A percentile compares a stretch with the other conserved stretches of the same genome.
phyloP scores from a whole-genome alignment of 2,888 invertebrate species.

The Synergus gifuensis region DNA sequence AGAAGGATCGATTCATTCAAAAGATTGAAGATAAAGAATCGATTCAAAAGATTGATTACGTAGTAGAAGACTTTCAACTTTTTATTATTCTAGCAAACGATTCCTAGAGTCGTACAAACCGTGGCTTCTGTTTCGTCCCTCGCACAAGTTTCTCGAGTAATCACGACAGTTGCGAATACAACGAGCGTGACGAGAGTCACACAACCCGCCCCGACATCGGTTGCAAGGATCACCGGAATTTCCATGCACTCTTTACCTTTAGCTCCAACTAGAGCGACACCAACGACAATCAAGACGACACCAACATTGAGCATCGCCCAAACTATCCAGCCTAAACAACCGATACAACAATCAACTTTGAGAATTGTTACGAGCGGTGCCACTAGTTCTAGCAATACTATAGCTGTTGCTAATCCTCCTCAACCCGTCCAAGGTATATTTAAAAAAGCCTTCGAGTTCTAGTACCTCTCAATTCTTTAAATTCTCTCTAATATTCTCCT shows the following conservation, averaged over 20 bases:
- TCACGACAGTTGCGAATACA: constrained; percentile 71
- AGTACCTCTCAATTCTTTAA: constrained; percentile 72
- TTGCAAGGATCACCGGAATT: constrained; percentile 74
- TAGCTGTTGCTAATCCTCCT: constrained; percentile 51
- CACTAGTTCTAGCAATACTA: constrained; percentile 60
- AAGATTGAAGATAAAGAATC: not conserved
- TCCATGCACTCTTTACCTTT: constrained; percentile 72
- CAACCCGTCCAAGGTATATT: constrained; percentile 70
- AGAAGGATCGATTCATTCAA: too few relatives aligned
- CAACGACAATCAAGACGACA: constrained; percentile 68
- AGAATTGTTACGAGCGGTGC: constrained; percentile 53
- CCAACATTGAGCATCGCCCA: constrained; percentile 65
- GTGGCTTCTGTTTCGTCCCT: constrained; percentile 72
- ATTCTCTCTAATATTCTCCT: constrained; percentile 52
- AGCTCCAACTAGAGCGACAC: constrained; percentile 66
- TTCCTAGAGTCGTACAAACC: constrained; percentile 72
- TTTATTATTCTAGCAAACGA: constrained; percentile 56
- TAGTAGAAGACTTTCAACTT: not conserved
- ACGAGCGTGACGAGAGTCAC: constrained; percentile 68
- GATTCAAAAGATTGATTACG: not conserved
- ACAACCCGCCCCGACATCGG: constrained; percentile 69
- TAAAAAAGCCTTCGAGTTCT: constrained; percentile 68
- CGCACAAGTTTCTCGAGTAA: constrained; percentile 71
- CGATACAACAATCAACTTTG: constrained; percentile 53
- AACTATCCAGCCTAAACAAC: constrained; percentile 71